These are phyloP conservation scores for Drosophila sulfurigaster DNA, from an alignment of 1,140 invertebrate genomes.

Conservation along the genomic window DNA sequence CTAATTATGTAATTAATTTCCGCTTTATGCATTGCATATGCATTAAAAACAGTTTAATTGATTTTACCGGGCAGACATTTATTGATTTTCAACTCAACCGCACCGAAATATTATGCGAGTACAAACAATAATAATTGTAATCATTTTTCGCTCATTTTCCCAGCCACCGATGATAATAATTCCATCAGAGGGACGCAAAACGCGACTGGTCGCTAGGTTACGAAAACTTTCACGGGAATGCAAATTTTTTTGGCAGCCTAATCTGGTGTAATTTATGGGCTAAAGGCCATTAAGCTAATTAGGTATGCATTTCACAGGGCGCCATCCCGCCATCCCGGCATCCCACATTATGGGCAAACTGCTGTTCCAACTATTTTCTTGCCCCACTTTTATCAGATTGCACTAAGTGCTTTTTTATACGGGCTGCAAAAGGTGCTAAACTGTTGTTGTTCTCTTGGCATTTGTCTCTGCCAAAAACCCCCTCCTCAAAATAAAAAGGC, in stretches of 20 bases:
- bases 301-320: slow-evolving; percentile 68
- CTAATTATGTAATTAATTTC: slow-evolving; percentile 52
- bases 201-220: background rate
- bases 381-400: slow-evolving; percentile 32
- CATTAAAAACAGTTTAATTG: slow-evolving; percentile 63
- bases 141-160: slow-evolving; percentile 52
- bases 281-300: slow-evolving; percentile 73
- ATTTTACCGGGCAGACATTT: slow-evolving; percentile 46
- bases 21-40: slow-evolving; percentile 32
- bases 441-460: slow-evolving; percentile 7
- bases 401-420: slow-evolving; percentile 30
- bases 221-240: slow-evolving; percentile 35
- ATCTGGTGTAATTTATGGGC: slow-evolving; percentile 73
- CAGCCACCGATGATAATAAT: slow-evolving; percentile 48
- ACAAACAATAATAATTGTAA: slow-evolving; percentile 65
- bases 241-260: slow-evolving; percentile 68
- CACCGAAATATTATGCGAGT: slow-evolving; percentile 1
- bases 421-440: slow-evolving; percentile 22
- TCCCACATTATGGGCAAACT: slow-evolving; percentile 7
- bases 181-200: slow-evolving; percentile 13
- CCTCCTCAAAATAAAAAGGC: background rate
- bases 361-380: slow-evolving; percentile 35
- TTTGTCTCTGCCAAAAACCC: slow-evolving; percentile 20
- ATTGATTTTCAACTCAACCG: slow-evolving; percentile 50
- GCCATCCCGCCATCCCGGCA: too few relatives aligned